These are phyloP conservation scores for Hestina assimilis DNA, from an alignment of 1,140 invertebrate species.

Conservation along the genomic window DNA sequence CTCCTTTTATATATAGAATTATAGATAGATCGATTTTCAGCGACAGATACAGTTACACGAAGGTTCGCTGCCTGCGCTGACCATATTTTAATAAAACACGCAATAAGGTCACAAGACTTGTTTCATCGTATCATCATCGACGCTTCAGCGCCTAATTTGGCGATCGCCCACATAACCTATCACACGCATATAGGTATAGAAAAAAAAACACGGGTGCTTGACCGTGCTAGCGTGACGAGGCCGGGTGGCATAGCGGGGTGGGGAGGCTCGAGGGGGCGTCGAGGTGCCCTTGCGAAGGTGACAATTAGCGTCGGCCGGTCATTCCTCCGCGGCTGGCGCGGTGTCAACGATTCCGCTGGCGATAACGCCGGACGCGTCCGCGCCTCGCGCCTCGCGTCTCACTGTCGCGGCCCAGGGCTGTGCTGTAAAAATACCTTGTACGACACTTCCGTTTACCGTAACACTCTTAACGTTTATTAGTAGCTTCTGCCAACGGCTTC, in stretches of 20 bases:
- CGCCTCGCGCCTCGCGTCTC: constrained; percentile 12
- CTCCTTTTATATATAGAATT: no score
- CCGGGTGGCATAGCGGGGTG: constrained; percentile 17
- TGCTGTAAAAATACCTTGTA: neutral
- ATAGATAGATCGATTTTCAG: no score
- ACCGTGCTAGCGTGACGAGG: constrained; percentile 51
- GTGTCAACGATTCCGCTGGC: constrained; percentile 71
- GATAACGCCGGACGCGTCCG: constrained; percentile 54
- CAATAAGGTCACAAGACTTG: neutral
- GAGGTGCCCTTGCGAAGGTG: constrained; percentile 67
- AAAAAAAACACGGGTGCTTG: constrained; percentile 49
- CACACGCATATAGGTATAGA: constrained; percentile 11
- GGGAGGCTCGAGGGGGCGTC: constrained; percentile 22
- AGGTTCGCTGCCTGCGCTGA: no score
- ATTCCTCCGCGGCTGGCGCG: constrained; percentile 61
- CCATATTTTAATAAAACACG: neutral
- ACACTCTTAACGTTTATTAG: no score
- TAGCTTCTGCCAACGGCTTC: no score
- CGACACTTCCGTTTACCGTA: neutral
- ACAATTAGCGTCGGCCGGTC: constrained; percentile 67
- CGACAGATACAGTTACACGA: no score
- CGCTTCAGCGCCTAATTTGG: constrained; percentile 8
- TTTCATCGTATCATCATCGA: no score
- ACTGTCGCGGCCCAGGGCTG: constrained; percentile 9
- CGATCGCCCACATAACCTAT: neutral